Conservation (phyloP, 2,888 invertebrate species). For the Andrena dorsata region DNA sequence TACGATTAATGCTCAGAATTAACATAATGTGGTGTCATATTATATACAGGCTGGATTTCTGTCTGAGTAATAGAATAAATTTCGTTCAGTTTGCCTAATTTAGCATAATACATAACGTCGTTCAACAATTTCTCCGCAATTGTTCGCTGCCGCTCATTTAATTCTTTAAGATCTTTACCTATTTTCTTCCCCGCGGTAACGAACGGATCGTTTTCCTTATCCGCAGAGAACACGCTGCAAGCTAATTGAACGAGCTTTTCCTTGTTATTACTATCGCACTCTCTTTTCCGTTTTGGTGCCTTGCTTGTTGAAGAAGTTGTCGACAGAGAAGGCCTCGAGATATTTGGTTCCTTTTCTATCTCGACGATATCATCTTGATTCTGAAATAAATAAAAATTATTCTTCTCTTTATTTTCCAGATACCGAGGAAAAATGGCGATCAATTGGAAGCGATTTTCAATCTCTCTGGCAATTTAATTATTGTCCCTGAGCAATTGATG, state of each 20-base stretch:
- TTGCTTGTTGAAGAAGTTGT: not conserved
- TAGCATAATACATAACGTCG: constrained; percentile 17
- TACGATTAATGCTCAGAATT: not conserved
- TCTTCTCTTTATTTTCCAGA: constrained; percentile 3
- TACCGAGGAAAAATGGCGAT: not conserved
- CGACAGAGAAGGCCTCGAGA: not conserved
- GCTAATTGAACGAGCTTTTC: too few species aligned
- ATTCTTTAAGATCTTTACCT: constrained; percentile 3
- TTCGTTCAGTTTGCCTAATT: not conserved
- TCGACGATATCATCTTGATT: not conserved
- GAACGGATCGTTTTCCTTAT: not conserved
- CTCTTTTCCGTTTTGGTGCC: not conserved
- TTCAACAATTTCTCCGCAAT: constrained; percentile 2
- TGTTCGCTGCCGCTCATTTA: constrained; percentile 7
- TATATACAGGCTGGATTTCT: not conserved
- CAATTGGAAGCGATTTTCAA: constrained; percentile 6
- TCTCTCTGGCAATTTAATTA: constrained; percentile 20
- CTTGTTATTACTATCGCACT: too few species aligned
- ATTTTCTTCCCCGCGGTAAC: not conserved
- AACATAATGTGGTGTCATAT: not conserved
- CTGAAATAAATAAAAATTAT: constrained; percentile 4
- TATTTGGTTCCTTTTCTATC: not conserved
- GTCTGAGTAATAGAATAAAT: not conserved
- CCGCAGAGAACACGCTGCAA: not conserved
- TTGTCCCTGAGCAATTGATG: constrained; percentile 18